phyloP scores from a whole-genome alignment of 2,888 invertebrate genomes.

The Hemistola chrysoprasaria region DNA sequence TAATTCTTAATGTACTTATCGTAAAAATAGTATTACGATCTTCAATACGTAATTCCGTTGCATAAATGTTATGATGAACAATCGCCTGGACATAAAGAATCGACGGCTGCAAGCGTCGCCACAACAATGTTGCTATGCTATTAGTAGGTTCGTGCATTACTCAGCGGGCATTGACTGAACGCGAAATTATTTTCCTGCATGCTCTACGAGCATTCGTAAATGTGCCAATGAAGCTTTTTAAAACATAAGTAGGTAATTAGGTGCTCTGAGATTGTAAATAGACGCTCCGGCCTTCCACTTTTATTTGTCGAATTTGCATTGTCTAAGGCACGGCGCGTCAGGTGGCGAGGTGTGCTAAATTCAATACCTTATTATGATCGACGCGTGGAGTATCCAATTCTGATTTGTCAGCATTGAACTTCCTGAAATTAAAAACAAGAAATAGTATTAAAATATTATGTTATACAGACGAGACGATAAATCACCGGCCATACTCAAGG shows the following conservation, averaged over 20 bases:
- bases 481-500: no score
- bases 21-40: not conserved
- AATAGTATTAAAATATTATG: no score
- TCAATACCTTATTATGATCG: no score
- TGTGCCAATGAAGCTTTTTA: conserved; percentile 23
- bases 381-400: no score
- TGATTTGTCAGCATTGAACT: no score
- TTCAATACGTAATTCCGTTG: conserved; percentile 5
- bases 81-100: conserved; percentile 10
- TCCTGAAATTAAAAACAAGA: no score
- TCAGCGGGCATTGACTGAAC: conserved; percentile 28
- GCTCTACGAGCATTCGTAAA: conserved; percentile 12
- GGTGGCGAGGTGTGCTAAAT: no score
- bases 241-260: conserved; percentile 20
- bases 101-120: conserved; percentile 11
- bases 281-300: conserved; percentile 9
- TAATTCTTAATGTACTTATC: no score
- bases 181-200: conserved; percentile 15
- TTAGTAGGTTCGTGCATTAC: conserved; percentile 27
- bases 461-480: no score
- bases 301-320: not conserved
- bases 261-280: conserved; percentile 7
- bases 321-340: no score
- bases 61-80: conserved; percentile 1
- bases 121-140: conserved; percentile 33